Evolutionary conservation across 2,113 vertebrate genomes (phyloP).

Genomic region (Osmerus eperlanus): DNA sequence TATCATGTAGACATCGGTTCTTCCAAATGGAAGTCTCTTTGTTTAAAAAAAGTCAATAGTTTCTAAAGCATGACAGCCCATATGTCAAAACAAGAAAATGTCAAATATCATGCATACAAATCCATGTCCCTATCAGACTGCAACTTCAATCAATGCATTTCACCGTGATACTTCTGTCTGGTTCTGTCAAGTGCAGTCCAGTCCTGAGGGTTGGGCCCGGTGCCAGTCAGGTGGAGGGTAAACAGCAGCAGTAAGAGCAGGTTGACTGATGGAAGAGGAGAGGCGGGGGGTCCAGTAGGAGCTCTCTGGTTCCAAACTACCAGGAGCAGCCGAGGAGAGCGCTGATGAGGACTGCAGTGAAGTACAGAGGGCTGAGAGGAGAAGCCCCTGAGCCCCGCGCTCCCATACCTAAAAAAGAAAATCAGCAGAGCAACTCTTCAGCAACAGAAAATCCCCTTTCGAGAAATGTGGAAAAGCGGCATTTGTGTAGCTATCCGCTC

Average conservation of each 20-base stretch:
- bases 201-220: constrained; percentile 36
- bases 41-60: constrained; percentile 33
- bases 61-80: constrained; percentile 48
- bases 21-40: constrained; percentile 25
- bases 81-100: constrained; percentile 36
- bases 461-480: not conserved
- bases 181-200: constrained; percentile 25
- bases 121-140: constrained; percentile 39
- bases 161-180: constrained; percentile 42
- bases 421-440: constrained; percentile 32
- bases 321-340: constrained; percentile 57
- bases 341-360: constrained; percentile 64
- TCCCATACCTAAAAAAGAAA: constrained; percentile 79
- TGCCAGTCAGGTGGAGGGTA: constrained; percentile 42
- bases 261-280: constrained; percentile 30
- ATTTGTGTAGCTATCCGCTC: constrained; percentile 11
- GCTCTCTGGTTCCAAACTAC: constrained; percentile 48
- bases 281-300: constrained; percentile 16
- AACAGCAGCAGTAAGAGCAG: constrained; percentile 27
- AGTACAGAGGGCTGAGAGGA: constrained; percentile 39
- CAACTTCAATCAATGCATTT: constrained; percentile 36
- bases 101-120: constrained; percentile 59
- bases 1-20: constrained; percentile 46
- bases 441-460: constrained; percentile 29
- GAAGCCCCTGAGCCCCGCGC: constrained; percentile 79